phyloP scores from a whole-genome alignment of 2,113 vertebrate genomes.

The Salvelinus namaycush region DNA sequence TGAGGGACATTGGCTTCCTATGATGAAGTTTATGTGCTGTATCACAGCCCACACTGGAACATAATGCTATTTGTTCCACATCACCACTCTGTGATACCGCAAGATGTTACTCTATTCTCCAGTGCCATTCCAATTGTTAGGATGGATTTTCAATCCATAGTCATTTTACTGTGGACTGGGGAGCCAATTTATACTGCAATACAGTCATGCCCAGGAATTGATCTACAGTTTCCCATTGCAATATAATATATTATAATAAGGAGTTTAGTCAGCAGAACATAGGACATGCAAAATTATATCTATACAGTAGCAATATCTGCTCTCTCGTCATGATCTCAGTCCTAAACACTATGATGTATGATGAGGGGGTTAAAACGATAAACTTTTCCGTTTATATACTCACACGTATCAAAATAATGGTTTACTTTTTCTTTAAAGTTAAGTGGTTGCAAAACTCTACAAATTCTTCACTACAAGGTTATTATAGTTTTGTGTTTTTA shows the following conservation, averaged over 20 bases:
- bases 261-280: slow-evolving; percentile 37
- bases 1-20: slow-evolving; percentile 52
- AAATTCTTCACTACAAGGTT: background rate
- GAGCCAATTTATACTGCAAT: slow-evolving; percentile 59
- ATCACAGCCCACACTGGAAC: slow-evolving; percentile 60
- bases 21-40: slow-evolving; percentile 68
- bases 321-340: background rate
- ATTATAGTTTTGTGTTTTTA: too few relatives aligned
- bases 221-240: slow-evolving; percentile 44
- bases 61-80: slow-evolving; percentile 70
- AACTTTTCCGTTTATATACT: too few relatives aligned
- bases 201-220: slow-evolving; percentile 44
- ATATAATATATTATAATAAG: slow-evolving; percentile 43
- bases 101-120: slow-evolving; percentile 61
- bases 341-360: slow-evolving; percentile 1
- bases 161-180: slow-evolving; percentile 56
- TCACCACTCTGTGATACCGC: slow-evolving; percentile 51
- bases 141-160: slow-evolving; percentile 63
- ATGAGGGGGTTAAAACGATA: background rate
- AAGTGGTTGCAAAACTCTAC: background rate
- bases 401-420: background rate
- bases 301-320: background rate
- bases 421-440: background rate
- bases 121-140: slow-evolving; percentile 45
- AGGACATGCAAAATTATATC: slow-evolving; percentile 20